Percentiles rank a stretch among this genome's conserved stretches.
Evolutionary conservation across 2,113 vertebrate species (phyloP).

Genomic region (Ploceus nigricollis): DNA sequence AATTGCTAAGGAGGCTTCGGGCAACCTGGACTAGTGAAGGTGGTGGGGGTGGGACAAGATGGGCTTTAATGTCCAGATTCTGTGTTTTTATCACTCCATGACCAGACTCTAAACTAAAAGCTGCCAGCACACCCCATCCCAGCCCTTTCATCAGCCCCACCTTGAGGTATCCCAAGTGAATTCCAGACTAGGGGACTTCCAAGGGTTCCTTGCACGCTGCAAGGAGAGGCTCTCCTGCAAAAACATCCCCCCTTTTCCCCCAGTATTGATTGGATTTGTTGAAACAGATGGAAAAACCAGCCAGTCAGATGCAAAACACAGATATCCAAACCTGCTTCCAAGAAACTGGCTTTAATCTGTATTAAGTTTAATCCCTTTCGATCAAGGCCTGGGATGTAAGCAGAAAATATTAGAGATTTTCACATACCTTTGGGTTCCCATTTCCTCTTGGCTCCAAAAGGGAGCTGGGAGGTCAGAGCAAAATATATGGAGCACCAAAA

Average conservation of each 20-base stretch:
- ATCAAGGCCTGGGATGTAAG: constrained; percentile 11
- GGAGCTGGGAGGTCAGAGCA: not conserved
- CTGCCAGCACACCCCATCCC: not conserved
- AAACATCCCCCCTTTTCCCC: not conserved
- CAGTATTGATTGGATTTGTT: not conserved
- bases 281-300: constrained; percentile 39
- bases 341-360: constrained; percentile 12
- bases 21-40: not conserved
- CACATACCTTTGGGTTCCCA: not conserved
- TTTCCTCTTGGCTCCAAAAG: not conserved
- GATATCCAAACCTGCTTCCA: not conserved
- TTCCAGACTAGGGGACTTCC: not conserved
- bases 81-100: not conserved
- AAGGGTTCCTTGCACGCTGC: not conserved
- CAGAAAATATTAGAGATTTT: constrained; percentile 13
- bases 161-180: not conserved
- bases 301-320: not conserved
- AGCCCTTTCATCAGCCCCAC: not conserved
- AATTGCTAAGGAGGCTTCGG: not conserved
- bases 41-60: not conserved
- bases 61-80: not conserved
- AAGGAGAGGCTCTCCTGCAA: not conserved
- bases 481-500: not conserved
- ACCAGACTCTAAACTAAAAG: not conserved
- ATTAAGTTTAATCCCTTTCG: constrained; percentile 23